Base-by-base conservation (phyloP, 2,113 vertebrate genomes). In the Eretmochelys imbricata region DNA sequence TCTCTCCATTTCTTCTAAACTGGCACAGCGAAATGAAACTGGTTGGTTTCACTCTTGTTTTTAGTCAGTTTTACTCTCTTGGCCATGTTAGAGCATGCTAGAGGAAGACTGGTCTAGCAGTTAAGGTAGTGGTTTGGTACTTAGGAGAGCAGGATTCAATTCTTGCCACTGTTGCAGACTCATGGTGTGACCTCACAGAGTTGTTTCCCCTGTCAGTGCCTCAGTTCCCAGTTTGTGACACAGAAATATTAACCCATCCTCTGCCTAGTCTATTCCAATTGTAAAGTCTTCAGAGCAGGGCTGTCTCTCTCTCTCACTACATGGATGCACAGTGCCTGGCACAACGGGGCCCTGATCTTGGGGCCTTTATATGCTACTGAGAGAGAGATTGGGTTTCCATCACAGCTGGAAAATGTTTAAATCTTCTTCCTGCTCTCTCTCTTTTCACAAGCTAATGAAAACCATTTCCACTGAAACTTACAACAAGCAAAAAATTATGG, bases 81-180 rank as follows among this genome's bases (percentile, higher is more conserved):
- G 82, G 79, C 8, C 10, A 16, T 42, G 19, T 85, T 87, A 80
- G 94, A 89, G 85, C 65, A 80, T 7, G 42, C 78, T 17, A 42
- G 53, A 80, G 80, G 48, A 29, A 62, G n/a, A 53, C 16, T 3
- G 48, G 12, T 20, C 35, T 54, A 35, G 80, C 0, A 2, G 85
- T 85, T 6, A 0, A 0, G 0, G 82, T 42, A 46, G 5, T 0
- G 0, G 20, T 53, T 8, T 19, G 49, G 48, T 38, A 59, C 2
- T 0, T 35, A 55, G 35, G 54, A 82, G 38, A 8, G 48, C 19
- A 14, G 31, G 31, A 20, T 35, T 53, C 49, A 80, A 12, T 16
- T 51, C 31, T n/a, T 2, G 1, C 4, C 80, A 69, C 35, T 1
- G 0, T 5, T 78, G n/a, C 75, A 46, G 31, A 8, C 31, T 85